A percentile compares a stretch with the other conserved stretches of the same genome.
phyloP scores from a whole-genome alignment of 2,888 invertebrate genomes.

The Mesoligia furuncula region DNA sequence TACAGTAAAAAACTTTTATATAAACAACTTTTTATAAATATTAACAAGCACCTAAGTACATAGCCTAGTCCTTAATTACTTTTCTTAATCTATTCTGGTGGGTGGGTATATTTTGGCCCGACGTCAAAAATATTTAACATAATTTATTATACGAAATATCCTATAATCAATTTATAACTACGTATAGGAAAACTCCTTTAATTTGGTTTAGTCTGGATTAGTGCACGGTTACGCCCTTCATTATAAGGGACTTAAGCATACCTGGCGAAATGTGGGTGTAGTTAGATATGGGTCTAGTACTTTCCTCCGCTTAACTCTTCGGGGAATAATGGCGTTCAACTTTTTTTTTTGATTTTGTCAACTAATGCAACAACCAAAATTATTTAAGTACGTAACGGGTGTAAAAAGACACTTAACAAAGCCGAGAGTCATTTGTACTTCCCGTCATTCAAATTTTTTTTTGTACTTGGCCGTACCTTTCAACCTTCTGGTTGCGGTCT shows the following conservation, averaged over 20 bases:
- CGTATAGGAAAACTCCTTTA: neutral
- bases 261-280: neutral
- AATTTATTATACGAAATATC: neutral
- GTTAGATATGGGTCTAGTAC: neutral
- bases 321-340: neutral
- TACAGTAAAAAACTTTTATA: constrained; percentile 21
- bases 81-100: neutral
- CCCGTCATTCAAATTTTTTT: neutral
- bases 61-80: neutral
- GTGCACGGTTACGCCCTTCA: no score
- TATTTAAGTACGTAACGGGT: neutral
- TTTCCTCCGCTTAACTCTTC: neutral
- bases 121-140: neutral
- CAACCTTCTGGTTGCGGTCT: no score
- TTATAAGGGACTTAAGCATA: neutral
- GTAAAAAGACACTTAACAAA: neutral
- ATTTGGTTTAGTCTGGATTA: neutral
- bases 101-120: neutral
- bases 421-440: neutral
- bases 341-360: neutral
- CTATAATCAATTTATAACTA: neutral
- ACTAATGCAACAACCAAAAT: neutral
- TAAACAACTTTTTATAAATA: neutral
- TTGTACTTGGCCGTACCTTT: no score
- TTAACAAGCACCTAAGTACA: neutral